Base-by-base conservation (phyloP, 2,113 vertebrate species). In the Steatornis caripensis region DNA sequence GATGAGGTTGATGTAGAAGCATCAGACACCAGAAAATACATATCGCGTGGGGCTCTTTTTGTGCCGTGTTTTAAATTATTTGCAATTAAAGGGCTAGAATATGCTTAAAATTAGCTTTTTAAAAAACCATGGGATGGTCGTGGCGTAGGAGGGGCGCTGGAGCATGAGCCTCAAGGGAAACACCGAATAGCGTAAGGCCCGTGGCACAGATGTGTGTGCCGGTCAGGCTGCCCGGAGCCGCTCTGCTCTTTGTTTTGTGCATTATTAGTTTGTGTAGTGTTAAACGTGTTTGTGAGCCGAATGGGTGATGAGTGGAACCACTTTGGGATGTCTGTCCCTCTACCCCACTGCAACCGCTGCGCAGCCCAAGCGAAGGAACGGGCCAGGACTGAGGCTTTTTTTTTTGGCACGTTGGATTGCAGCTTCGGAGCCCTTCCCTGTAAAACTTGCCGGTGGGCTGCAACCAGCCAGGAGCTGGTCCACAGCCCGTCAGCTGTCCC, bases 221-320 rank as follows among this genome's bases (percentile, higher is more conserved):
- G 13, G 15, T 26, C 14, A 6, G 36, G 54, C 69, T 64, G 75
- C 37, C 68, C 0, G 0, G 39, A 6, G 24, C 26, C 4, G 2
- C 19, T 27, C 18, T 21, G 55, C 49, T 46, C 34, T 21, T 37
- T 60, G 15, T 15, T 36, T 32, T 41, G 15, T 22, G 29, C 9
- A 2, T 43, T 37, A 12, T 5, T 30, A 9, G 32, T 45, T 34
- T 49, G 64, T 12, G 39, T 27, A 11, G 27, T 1, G 4, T 55
- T 30, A 36, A 30, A 57, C 0, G 2, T 41, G 55, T 8, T 8
- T 1, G 0, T 15, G 34, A 70, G 55, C 18, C 1, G 1, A 69
- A n/a, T 2, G 49, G 36, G 24, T 0, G 1, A 8, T 6, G 45
- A 39, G 34, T 34, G 48, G 41, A 51, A 22, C 17, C 0, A 1